Base-by-base conservation (phyloP, 2,797 vertebrate species). In the Sebastiscus albofasciatus region DNA sequence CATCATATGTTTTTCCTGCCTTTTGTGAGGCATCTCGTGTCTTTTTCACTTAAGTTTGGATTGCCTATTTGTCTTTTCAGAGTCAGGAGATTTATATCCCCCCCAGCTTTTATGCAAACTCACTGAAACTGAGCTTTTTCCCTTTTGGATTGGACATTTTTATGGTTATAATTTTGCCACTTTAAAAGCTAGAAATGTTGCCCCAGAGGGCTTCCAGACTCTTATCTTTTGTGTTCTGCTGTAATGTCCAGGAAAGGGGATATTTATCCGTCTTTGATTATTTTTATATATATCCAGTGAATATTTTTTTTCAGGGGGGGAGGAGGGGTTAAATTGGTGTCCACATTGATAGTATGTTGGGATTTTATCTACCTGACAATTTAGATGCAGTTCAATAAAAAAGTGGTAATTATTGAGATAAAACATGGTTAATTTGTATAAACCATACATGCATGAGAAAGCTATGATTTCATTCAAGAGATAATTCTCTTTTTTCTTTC, bases 81-180 rank as follows among this genome's bases (percentile, higher is more conserved):
- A 88, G 95, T 88, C 73, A 62, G 86, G 86, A 87, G 96, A 96
- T 97, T 98, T 96, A 96, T 97, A 97, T 96, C 94, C 94, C 34
- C 93, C 94, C 95, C 94, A 95, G 96, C 96, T 97, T 97, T 98
- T 97, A 98, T 97, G 97, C 96, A 98, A 97, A 97, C 95, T 96
- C 90, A 94, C 95, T 95, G 96, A 97, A 97, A 96, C 96, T 93
- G 94, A 93, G 95, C 94, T 95, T 97, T 97, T 95, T 62, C 31
- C 95, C 93, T 95, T 94, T 94, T 95, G 96, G 97, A 97, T 97
- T 97, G 95, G 93, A 96, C 96, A 96, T 96, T 96, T 97, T 97
- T 97, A 97, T 96, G 96, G 95, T 97, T 97, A 96, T 96, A 97
- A 97, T 97, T 97, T 97, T 95, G 75, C 94, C 95, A 95, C 96